A percentile compares a stretch with the other conserved stretches of the same genome.
phyloP scores from a whole-genome alignment of 2,888 invertebrate genomes.

The Thymelicus sylvestris region DNA sequence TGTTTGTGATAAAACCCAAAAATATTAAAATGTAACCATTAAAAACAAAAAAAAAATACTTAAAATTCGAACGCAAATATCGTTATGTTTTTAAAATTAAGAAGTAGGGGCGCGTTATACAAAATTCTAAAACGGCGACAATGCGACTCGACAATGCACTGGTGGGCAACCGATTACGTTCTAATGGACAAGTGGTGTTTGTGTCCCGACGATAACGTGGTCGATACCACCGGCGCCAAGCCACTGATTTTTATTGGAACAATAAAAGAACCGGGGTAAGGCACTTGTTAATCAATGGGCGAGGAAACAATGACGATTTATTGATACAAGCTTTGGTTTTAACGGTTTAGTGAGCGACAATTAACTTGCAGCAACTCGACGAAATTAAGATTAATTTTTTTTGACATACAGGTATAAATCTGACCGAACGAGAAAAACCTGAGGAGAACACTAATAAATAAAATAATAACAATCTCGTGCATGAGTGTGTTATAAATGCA shows the following conservation, averaged over 20 bases:
- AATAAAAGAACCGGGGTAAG: constrained; percentile 51
- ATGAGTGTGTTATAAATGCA: too few relatives aligned
- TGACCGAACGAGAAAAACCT: too few relatives aligned
- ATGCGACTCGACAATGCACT: constrained; percentile 77
- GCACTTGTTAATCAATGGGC: constrained; percentile 5
- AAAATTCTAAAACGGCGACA: constrained; percentile 69
- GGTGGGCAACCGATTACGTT: constrained; percentile 84
- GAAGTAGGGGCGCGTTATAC: constrained; percentile 40
- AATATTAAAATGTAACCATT: too few relatives aligned
- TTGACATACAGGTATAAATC: too few relatives aligned
- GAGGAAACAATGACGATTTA: constrained; percentile 7
- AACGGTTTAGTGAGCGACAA: not conserved
- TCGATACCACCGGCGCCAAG: constrained; percentile 82
- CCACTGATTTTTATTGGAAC: constrained; percentile 71
- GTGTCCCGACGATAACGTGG: constrained; percentile 77
- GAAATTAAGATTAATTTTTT: too few relatives aligned
- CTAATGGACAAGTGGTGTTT: constrained; percentile 85
- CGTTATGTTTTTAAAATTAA: constrained; percentile 12
- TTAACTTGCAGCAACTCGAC: too few relatives aligned
- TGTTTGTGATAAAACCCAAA: too few relatives aligned
- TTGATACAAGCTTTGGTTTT: not conserved
- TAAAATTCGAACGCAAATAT: not conserved
- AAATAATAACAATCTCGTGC: too few relatives aligned
- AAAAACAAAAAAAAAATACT: too few relatives aligned
- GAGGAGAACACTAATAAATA: too few relatives aligned